Conservation (phyloP, 2,113 vertebrate genomes). For the Chamaetylas fuelleborni region DNA sequence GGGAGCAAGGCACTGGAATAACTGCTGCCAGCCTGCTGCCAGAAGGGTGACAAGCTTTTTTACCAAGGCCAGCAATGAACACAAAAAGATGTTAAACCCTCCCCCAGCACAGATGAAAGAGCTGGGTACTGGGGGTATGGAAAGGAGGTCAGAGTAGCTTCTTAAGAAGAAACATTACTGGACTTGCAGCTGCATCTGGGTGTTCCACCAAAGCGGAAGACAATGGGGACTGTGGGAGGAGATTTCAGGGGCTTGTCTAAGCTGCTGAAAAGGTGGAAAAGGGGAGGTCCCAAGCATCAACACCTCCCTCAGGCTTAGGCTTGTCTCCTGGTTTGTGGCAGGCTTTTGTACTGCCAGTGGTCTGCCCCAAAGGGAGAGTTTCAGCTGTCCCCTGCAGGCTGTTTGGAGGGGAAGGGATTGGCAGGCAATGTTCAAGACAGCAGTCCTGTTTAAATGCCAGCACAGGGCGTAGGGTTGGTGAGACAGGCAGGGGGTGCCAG, state of each 20-base stretch:
- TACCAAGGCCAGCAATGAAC: background rate
- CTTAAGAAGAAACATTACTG: background rate
- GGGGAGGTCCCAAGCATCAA: background rate
- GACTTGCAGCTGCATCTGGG: background rate
- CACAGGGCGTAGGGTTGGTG: background rate
- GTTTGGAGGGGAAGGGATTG: background rate
- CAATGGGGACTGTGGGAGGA: rapidly evolving
- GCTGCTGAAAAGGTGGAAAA: background rate
- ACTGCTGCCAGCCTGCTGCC: background rate
- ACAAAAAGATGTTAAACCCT: background rate
- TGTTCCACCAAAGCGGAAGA: background rate
- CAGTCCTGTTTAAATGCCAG: background rate
- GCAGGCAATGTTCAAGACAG: background rate
- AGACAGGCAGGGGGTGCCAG: background rate
- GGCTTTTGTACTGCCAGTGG: background rate
- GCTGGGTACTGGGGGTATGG: rapidly evolving
- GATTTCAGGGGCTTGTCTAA: background rate
- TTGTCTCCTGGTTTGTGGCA: background rate
- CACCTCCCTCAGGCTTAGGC: background rate
- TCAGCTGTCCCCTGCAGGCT: background rate
- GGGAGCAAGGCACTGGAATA: background rate
- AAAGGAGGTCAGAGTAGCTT: background rate
- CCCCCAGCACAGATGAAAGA: background rate
- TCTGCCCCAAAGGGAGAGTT: background rate
- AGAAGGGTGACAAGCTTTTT: background rate